A percentile compares a stretch with the other conserved stretches of the same genome.
Evolutionary conservation across 1,140 invertebrate species (phyloP).

Genomic region (Eueides isabella): DNA sequence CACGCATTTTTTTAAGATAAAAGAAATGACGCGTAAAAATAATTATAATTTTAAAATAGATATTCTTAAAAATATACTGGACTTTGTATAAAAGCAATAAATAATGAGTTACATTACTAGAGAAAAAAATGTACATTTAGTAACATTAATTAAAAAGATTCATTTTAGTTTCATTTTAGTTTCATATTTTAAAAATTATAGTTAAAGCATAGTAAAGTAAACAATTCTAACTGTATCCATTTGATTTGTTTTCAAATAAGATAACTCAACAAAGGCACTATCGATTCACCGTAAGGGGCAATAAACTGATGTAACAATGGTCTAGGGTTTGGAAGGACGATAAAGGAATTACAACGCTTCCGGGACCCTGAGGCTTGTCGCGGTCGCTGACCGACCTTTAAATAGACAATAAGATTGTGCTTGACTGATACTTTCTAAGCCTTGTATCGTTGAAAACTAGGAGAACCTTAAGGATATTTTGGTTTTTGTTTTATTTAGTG

Average conservation of each 20-base stretch:
- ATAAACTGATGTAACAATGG: constrained; percentile 35
- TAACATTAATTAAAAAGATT: no score
- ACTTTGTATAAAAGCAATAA: neutral
- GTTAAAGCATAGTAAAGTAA: neutral
- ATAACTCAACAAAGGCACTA: constrained; percentile 13
- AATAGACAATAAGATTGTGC: constrained; percentile 43
- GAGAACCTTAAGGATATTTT: neutral
- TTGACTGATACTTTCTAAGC: constrained; percentile 36
- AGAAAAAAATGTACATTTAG: no score
- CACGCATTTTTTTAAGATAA: no score
- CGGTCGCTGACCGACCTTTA: constrained; percentile 53
- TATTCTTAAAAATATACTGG: constrained; percentile 4
- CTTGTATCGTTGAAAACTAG: neutral
- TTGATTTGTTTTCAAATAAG: constrained; percentile 17
- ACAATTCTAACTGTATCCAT: constrained; percentile 21
- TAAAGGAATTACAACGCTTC: constrained; percentile 63
- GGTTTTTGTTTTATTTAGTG: neutral
- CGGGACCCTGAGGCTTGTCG: constrained; percentile 45
- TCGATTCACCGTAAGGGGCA: constrained; percentile 28
- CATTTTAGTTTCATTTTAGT: no score
- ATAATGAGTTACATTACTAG: neutral
- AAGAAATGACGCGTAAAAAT: no score
- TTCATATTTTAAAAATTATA: constrained; percentile 6
- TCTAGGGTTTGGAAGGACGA: constrained; percentile 42
- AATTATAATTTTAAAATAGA: neutral